Evolutionary conservation across 1,140 invertebrate genomes (phyloP), one percentile per base, ranked within the genome.

Genomic region (Globodera rostochiensis): DNA sequence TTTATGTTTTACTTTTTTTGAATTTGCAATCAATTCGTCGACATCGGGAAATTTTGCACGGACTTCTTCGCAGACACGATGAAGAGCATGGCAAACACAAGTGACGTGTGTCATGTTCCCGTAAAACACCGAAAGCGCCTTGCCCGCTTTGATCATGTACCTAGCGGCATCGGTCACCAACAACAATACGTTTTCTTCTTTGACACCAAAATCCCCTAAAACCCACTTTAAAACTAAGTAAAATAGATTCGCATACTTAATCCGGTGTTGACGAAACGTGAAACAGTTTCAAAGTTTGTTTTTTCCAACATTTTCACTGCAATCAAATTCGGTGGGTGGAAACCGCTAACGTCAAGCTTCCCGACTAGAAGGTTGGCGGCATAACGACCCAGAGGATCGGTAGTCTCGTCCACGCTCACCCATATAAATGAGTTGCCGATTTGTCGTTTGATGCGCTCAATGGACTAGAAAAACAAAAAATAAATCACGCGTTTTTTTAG

Each of bases 1-100:
- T n/a, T n/a, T 13, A 74, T n/a, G n/a, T n/a, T n/a, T n/a, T n/a
- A n/a, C 74, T n/a, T 75, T 75, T 75, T 75, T 75, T 53, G 36
- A 49, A 7, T 47, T 75, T 1, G 74, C 50, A 75, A 75, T 75
- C 2, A 75, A 8, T 6, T 1, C 0, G 19, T 76, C 47, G 4
- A 76, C 74, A 60, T 76, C 74, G 4, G 74, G 13, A 76, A 76
- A 76, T 21, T 6, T 47, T 3, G 21, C 2, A 6, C 74, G 53
- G 3, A 76, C 13, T 76, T 76, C 74, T 45, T 76, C 74, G 53
- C 50, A 53, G 9, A 76, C 74, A 5, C 74, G 3, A 13, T 76
- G n/a, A 19, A 76, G 74, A 0, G 6, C 74, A 53, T 76, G 74
- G 6, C 45, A 60, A 6, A 76, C 4, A 36, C 74, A 76, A 6